Percentiles rank a stretch among this genome's conserved stretches.
phyloP scores from a whole-genome alignment of 2,797 vertebrate species.

The Trachurus trachurus region DNA sequence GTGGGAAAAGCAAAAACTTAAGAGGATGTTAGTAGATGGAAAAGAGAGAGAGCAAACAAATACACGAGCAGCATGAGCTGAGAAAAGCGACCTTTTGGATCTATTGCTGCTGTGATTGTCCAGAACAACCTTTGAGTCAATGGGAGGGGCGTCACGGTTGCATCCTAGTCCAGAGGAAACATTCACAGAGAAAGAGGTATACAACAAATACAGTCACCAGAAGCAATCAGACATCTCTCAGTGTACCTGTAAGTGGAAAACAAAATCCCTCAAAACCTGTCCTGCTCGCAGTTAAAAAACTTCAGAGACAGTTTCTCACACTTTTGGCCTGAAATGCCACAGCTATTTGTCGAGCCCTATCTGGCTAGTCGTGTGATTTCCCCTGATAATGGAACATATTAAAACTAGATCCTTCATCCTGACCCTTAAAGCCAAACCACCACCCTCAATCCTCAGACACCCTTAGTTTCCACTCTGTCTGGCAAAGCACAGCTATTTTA shows the following conservation, averaged over 20 bases:
- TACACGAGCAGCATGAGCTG: no score
- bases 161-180: neutral
- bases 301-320: neutral
- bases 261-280: neutral
- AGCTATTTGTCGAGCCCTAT: slow-evolving; percentile 7
- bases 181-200: neutral
- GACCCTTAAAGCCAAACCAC: slow-evolving; percentile 51
- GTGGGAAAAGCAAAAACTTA: no score
- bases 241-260: slow-evolving; percentile 1
- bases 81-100: no score
- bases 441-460: slow-evolving; percentile 22
- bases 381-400: slow-evolving; percentile 51
- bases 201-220: neutral
- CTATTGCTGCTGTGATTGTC: no score
- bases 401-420: slow-evolving; percentile 56
- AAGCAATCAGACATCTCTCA: neutral
- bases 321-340: slow-evolving; percentile 22
- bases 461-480: slow-evolving; percentile 38
- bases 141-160: neutral
- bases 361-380: slow-evolving; percentile 55
- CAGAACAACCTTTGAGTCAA: no score
- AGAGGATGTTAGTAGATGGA: no score
- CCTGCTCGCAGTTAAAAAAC: slow-evolving; percentile 10
- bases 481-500: slow-evolving; percentile 38
- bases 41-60: no score